These are phyloP conservation scores for Alaudala cheleensis DNA, from an alignment of 2,113 vertebrate genomes.

Conservation along the genomic window DNA sequence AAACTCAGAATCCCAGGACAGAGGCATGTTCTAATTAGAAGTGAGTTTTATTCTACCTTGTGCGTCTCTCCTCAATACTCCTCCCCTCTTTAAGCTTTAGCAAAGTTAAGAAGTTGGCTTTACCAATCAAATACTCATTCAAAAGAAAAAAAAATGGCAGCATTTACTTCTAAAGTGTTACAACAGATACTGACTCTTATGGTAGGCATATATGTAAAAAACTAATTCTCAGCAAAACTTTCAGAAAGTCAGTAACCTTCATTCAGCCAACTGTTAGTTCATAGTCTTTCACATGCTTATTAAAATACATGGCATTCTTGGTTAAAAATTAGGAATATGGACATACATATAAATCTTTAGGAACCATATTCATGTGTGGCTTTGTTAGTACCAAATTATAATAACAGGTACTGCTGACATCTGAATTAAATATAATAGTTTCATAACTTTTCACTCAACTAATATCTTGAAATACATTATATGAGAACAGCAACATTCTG, in stretches of 20 bases:
- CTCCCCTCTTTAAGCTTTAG: not conserved
- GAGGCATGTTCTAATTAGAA: not conserved
- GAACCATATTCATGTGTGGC: not conserved
- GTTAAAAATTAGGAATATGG: not conserved
- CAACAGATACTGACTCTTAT: not conserved
- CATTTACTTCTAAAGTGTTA: not conserved
- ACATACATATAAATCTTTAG: not conserved
- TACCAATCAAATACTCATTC: not conserved
- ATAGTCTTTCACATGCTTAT: not conserved
- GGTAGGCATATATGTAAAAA: not conserved
- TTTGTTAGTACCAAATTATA: not conserved
- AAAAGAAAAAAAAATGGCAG: not conserved
- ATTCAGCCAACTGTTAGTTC: not conserved
- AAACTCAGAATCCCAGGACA: not conserved
- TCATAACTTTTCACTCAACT: not conserved
- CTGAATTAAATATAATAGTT: not conserved
- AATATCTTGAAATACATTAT: not conserved
- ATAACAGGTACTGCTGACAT: not conserved
- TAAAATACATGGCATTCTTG: not conserved
- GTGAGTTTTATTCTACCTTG: not conserved
- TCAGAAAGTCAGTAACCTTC: not conserved
- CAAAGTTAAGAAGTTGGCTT: not conserved
- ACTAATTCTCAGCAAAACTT: not conserved
- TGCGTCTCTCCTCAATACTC: not conserved
- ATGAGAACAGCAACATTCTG: not conserved